Base-by-base conservation (phyloP, 2,888 invertebrate species). In the Achlya flavicornis region DNA sequence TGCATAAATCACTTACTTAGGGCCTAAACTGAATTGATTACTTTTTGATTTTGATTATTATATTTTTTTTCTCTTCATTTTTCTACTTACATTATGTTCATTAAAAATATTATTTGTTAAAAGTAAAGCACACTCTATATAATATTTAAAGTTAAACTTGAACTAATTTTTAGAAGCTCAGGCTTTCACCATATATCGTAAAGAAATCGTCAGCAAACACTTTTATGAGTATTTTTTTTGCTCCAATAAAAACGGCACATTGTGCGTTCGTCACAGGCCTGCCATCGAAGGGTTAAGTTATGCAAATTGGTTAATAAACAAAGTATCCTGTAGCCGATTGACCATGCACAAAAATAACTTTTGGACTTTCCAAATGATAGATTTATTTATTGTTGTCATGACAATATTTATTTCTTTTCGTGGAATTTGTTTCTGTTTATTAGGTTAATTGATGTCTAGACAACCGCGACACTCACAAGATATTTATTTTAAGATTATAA, bases 261-360 rank as follows among this genome's bases (percentile, higher is more conserved):
- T 53, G 81, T 78, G 73, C 73, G 73, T 72, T 76, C 80, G 79
- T 83, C 83, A 79, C 85, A 77, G 82, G 60, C 60, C 73, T 71
- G 75, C 79, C 74, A 78, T 74, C 78, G 80, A 88, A 91, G 92
- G 92, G 92, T 89, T 91, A 87, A 92, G 79, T 88, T 92, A 93
- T 92, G 92, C 91, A 92, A 92, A 93, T 91, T 86, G 84, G 81
- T 76, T 79, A 76, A 84, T 84, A 85, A 87, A 91, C 89, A 86
- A 82, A 86, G 77, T 78, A 77, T 69, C 78, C 73, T 79, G n/a
- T 46, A 46, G 46, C 46, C 79, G 79, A 81, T 82, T 77, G 80
- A 73, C 75, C 77, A 74, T 76, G 75, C 77, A 74, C 76, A 75
- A 80, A 79, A 80, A 81, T 78, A 77, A 76, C 70, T 77, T 71